Conservation (phyloP, 64 coral and sea anemone genomes). For the Anthopleura sola region DNA sequence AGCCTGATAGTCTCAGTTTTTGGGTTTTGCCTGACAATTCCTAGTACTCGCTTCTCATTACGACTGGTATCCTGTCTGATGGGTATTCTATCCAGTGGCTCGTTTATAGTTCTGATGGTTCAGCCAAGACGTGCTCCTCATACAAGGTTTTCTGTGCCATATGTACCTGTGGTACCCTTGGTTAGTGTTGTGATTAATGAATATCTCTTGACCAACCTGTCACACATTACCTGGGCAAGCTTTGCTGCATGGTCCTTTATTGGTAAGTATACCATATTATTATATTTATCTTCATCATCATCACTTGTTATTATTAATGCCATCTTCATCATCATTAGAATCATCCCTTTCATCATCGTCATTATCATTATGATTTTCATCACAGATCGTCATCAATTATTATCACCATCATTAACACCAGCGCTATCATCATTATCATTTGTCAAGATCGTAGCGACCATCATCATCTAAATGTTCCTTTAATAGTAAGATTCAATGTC, state of each 20-base stretch:
- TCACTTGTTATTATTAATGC: not conserved
- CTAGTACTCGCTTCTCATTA: not conserved
- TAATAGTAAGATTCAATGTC: too few species aligned
- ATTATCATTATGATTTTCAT: not conserved
- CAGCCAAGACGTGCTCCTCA: conserved; percentile 8
- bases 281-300: not conserved
- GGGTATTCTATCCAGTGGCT: not conserved
- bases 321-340: not conserved
- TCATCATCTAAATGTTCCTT: too few species aligned
- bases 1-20: conserved; percentile 13
- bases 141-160: conserved; percentile 22
- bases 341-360: not conserved
- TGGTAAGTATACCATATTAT: conserved; percentile 40
- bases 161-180: conserved; percentile 37
- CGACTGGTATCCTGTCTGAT: conserved; percentile 26
- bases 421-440: too few species aligned
- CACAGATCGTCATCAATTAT: not conserved
- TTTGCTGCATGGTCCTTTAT: conserved; percentile 63
- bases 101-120: conserved; percentile 23
- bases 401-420: too few species aligned
- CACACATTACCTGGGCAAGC: conserved; percentile 46
- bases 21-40: conserved; percentile 36
- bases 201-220: conserved; percentile 57
- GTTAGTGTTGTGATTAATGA: conserved; percentile 48
- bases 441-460: too few species aligned